Evolutionary conservation across 2,888 invertebrate genomes (phyloP), one percentile per base, ranked within the genome.

Genomic region (Andrena hattorfiana): DNA sequence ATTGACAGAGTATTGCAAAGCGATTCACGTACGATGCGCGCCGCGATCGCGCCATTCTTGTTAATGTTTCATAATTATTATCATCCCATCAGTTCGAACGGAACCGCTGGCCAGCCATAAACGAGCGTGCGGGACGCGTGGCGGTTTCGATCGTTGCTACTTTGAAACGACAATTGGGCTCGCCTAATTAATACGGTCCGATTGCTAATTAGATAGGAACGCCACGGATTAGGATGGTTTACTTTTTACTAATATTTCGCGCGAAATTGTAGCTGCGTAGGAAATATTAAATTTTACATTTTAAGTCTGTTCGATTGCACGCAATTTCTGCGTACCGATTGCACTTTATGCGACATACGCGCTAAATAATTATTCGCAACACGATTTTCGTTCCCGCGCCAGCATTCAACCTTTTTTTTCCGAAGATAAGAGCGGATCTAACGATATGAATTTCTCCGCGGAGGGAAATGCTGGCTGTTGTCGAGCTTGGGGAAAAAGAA

Each of bases 21-120:
- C 78, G 78, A 81, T 85, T 87, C 77, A 59, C 76, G 64, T 63
- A 48, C 75, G 72, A 75, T 28, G 48, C 62, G 56, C 49, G 26
- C 59, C 10, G 60, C 35, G 81, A 83, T 82, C 73, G 77, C 81
- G 64, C 59, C 81, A 59, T 86, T 86, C 85, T 74, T 84, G 84
- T 81, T 81, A 86, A 87, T 80, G 81, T 80, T 83, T 86, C 81
- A 83, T 85, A 87, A 83, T 85, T 86, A 86, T 86, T 86, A 85
- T 79, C 76, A 69, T 85, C 76, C 85, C 79, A 83, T 87, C 83
- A 77, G 76, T 79, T 74, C 69, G 79, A 85, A 81, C 79, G 74
- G 66, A 77, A 56, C 76, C 68, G 66, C 68, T 70, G 64, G 68
- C 64, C 76, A 70, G 54, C 42, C 67, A 49, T 71, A 62, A 80